Evolutionary conservation across 2,888 invertebrate species (phyloP), one percentile per base, ranked within the genome.

Genomic region (Oxyteleia sp.): DNA sequence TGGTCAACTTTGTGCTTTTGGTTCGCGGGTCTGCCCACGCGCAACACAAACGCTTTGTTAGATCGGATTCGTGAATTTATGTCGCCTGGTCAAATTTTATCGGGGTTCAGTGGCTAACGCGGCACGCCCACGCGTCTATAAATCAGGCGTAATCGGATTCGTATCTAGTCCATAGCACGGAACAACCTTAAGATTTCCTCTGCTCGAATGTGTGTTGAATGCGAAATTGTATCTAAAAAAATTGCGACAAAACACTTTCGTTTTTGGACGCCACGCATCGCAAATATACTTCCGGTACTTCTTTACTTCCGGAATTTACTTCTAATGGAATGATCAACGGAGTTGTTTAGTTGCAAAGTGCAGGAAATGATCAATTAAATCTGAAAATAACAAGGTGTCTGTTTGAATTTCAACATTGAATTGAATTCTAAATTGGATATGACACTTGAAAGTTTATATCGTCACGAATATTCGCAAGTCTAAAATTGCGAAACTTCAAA

Each of bases 21-120:
- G 71, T 63, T 38, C 59, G 68, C 72, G 79, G 80, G 68, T 82
- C 88, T 86, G 88, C 90, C 90, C 89, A 90, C 90, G 89, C 89
- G 85, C 85, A 84, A 88, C 89, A 84, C 72, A 85, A 75, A 85
- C 86, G 86, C 86, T 87, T 87, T 86, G 87, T 87, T 87, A 87
- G 76, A 85, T 82, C 87, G 88, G 88, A 90, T 91, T 89, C 89
- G 90, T 91, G 89, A 90, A 93, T 93, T 93, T 93, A 93, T 92
- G 90, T 92, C 89, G 91, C 87, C 87, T 86, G 89, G 91, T 91
- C 93, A 92, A 93, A 93, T 93, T 93, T 93, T 93, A 93, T 93
- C 93, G 91, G 90, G 90, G 89, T 91, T 90, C 93, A 89, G 93
- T 93, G 93, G 92, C 93, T 92, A 93, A 92, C 91, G 90, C 87